phyloP scores from a whole-genome alignment of 2,888 invertebrate genomes.

The Mythimna lalbum region DNA sequence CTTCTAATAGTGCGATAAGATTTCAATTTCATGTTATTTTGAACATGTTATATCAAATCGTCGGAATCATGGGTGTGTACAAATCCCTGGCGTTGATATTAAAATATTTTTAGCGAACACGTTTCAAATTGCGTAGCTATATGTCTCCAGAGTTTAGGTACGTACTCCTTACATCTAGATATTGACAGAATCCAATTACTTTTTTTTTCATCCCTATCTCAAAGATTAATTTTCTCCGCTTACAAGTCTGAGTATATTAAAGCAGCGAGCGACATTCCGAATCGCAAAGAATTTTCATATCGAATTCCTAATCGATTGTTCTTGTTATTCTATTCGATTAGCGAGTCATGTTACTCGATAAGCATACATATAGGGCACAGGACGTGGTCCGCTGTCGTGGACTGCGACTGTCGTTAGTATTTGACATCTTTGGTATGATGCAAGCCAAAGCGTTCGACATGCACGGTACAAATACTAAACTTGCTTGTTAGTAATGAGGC shows the following conservation, averaged over 20 bases:
- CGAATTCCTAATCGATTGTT: constrained; percentile 61
- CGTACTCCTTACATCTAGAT: background rate
- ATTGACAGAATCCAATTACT: constrained; percentile 27
- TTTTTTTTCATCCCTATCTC: constrained; percentile 18
- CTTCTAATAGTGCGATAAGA: background rate
- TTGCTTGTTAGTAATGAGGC: constrained; percentile 58
- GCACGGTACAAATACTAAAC: constrained; percentile 59
- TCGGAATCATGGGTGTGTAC: constrained; percentile 9
- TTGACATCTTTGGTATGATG: constrained; percentile 68
- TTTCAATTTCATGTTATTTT: constrained; percentile 16
- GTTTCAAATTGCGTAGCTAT: constrained; percentile 1
- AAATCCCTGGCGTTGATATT: background rate
- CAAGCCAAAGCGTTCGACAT: constrained; percentile 65
- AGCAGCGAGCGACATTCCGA: constrained; percentile 38
- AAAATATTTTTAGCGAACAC: constrained; percentile 7
- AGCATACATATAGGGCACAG: constrained; percentile 62
- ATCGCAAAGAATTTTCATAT: constrained; percentile 55
- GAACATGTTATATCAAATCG: background rate
- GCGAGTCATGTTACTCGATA: constrained; percentile 59
- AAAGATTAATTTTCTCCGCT: constrained; percentile 40
- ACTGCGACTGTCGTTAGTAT: constrained; percentile 55
- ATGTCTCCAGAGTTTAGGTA: background rate
- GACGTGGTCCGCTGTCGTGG: constrained; percentile 61
- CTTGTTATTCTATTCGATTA: constrained; percentile 64
- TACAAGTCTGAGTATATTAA: constrained; percentile 42